Percentiles rank a stretch among this genome's conserved stretches.
phyloP scores from a whole-genome alignment of 2,113 vertebrate genomes.

The Aldabrachelys gigantea region DNA sequence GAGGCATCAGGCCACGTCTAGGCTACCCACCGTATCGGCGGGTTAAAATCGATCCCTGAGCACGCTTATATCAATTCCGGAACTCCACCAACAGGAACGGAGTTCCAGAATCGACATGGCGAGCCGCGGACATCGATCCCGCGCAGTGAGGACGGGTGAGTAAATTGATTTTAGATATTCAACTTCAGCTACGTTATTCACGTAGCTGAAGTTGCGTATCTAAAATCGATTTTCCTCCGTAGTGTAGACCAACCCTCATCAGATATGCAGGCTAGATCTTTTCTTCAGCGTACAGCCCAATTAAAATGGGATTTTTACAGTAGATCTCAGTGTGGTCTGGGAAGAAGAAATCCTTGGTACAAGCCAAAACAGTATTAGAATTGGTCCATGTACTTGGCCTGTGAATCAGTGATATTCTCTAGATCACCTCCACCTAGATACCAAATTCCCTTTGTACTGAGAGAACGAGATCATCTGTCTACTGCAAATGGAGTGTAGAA shows the following conservation, averaged over 20 bases:
- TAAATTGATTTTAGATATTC: too few relatives aligned
- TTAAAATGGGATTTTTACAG: background rate
- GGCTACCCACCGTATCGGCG: too few relatives aligned
- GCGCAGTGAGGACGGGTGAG: too few relatives aligned
- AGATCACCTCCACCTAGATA: background rate
- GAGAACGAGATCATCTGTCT: background rate
- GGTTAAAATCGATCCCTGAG: too few relatives aligned
- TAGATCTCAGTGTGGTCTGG: background rate
- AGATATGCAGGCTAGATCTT: background rate
- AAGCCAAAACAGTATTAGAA: background rate
- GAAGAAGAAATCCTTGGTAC: background rate
- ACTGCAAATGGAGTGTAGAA: background rate
- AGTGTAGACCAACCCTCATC: background rate
- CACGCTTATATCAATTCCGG: too few relatives aligned
- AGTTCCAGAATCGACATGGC: too few relatives aligned
- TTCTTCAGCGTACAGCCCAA: background rate
- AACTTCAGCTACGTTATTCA: too few relatives aligned
- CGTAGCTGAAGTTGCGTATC: too few relatives aligned
- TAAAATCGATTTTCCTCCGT: too few relatives aligned
- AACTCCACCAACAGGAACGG: too few relatives aligned
- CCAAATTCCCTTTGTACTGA: background rate
- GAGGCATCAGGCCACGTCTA: background rate
- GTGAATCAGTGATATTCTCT: background rate
- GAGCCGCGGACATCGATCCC: too few relatives aligned
- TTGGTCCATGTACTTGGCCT: background rate